Evolutionary conservation across 2,113 vertebrate species (phyloP).

Genomic region (Tichodroma muraria): DNA sequence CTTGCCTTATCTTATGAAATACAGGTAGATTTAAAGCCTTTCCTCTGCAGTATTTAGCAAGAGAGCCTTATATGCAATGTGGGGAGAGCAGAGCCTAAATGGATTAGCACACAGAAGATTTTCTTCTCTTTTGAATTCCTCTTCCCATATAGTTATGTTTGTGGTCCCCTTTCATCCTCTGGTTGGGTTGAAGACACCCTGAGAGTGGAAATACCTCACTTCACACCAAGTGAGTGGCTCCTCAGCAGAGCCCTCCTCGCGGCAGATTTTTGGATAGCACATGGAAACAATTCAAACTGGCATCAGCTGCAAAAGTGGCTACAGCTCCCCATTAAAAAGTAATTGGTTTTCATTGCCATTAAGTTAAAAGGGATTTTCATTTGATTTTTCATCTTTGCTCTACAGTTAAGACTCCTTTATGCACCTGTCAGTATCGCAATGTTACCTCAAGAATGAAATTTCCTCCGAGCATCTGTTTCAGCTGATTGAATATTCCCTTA

Average conservation of each 20-base stretch:
- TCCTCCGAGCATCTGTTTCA: constrained; percentile 10
- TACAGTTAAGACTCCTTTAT: background rate
- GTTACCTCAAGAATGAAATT: background rate
- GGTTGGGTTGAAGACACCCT: background rate
- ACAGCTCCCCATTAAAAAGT: background rate
- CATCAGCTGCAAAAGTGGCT: background rate
- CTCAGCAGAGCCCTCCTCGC: background rate
- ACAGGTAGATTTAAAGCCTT: background rate
- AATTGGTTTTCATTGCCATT: background rate
- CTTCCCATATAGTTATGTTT: background rate
- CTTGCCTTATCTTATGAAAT: background rate
- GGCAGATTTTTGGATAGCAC: background rate
- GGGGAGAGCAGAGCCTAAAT: accelerated
- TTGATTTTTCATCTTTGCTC: background rate
- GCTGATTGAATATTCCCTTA: constrained; percentile 18
- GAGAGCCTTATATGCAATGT: background rate
- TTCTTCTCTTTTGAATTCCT: background rate
- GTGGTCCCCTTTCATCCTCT: background rate
- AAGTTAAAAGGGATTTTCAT: background rate
- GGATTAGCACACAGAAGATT: background rate
- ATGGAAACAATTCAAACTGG: background rate
- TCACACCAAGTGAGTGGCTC: background rate
- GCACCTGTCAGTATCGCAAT: background rate
- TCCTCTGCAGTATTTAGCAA: background rate
- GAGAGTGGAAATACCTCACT: background rate